Percentiles rank a stretch among this genome's conserved stretches.
phyloP scores from a whole-genome alignment of 2,113 vertebrate species.

The Ailurus styani region DNA sequence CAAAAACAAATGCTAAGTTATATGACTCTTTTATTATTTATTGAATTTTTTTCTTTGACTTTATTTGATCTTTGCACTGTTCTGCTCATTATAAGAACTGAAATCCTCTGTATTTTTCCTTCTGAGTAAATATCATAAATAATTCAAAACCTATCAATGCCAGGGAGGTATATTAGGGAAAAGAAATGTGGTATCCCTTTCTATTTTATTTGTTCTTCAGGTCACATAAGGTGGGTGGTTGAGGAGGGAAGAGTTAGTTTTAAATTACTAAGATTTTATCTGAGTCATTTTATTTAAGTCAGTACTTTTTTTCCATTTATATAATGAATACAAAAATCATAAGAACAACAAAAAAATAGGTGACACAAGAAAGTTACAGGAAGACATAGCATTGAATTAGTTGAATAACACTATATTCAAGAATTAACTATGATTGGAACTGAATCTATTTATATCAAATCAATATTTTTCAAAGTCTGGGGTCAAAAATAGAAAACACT shows the following conservation, averaged over 20 bases:
- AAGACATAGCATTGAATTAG: background rate
- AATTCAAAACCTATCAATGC: slow-evolving; percentile 53
- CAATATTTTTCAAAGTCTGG: background rate
- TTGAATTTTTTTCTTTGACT: slow-evolving; percentile 64
- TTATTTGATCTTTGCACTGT: slow-evolving; percentile 76
- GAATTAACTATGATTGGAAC: background rate
- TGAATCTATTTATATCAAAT: background rate
- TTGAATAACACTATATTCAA: background rate
- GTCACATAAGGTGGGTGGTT: background rate
- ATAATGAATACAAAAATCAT: background rate
- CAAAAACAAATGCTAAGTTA: slow-evolving; percentile 68
- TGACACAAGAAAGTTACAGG: background rate
- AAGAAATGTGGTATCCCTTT: slow-evolving; percentile 17
- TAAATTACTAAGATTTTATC: background rate
- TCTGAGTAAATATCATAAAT: slow-evolving; percentile 71
- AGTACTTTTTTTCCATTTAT: background rate
- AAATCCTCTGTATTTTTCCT: slow-evolving; percentile 61
- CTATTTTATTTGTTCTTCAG: background rate
- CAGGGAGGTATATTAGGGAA: slow-evolving; percentile 6
- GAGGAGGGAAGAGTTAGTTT: background rate
- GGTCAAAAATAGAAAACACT: background rate
- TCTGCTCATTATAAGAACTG: slow-evolving; percentile 64
- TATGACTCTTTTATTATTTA: slow-evolving; percentile 71
- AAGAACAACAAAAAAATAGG: background rate
- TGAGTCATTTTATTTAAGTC: background rate